These are phyloP conservation scores for Drosophila anomalata DNA, from an alignment of 2,888 invertebrate genomes.

Conservation along the genomic window DNA sequence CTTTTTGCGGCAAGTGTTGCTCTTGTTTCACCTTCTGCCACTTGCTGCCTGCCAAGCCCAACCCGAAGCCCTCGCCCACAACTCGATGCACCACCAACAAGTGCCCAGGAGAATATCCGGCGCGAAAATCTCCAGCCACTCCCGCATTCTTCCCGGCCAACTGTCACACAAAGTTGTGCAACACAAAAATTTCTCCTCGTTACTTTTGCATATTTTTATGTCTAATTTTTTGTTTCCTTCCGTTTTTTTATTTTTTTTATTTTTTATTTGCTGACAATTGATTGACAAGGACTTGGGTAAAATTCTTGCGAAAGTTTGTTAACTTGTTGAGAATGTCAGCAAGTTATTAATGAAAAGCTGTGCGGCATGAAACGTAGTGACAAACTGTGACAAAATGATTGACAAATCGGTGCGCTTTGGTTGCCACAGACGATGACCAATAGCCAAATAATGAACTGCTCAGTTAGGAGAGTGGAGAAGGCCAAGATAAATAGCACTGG, in stretches of 20 bases:
- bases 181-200: conserved; percentile 24
- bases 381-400: conserved; percentile 46
- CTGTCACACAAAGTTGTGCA: conserved; percentile 39
- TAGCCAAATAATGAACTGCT: conserved; percentile 52
- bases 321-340: conserved; percentile 43
- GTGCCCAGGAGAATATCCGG: conserved; percentile 31
- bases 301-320: conserved; percentile 30
- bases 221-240: background rate
- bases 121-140: conserved; percentile 9
- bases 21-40: conserved; percentile 18
- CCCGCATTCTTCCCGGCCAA: conserved; percentile 20
- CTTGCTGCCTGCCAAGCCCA: conserved; percentile 5
- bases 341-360: conserved; percentile 60
- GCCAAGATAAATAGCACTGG: conserved; percentile 33
- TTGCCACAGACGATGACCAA: conserved; percentile 19
- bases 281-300: conserved; percentile 51
- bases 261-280: conserved; percentile 42
- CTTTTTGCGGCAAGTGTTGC: conserved; percentile 41
- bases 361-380: conserved; percentile 40
- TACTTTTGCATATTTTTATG: conserved; percentile 42
- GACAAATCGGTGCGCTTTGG: conserved; percentile 31
- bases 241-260: background rate
- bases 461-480: background rate
- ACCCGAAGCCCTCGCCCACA: background rate
- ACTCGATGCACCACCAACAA: conserved; percentile 41